A percentile compares a stretch with the other conserved stretches of the same genome.
phyloP scores from a whole-genome alignment of 2,888 invertebrate genomes.

The Ypsolopha sequella region DNA sequence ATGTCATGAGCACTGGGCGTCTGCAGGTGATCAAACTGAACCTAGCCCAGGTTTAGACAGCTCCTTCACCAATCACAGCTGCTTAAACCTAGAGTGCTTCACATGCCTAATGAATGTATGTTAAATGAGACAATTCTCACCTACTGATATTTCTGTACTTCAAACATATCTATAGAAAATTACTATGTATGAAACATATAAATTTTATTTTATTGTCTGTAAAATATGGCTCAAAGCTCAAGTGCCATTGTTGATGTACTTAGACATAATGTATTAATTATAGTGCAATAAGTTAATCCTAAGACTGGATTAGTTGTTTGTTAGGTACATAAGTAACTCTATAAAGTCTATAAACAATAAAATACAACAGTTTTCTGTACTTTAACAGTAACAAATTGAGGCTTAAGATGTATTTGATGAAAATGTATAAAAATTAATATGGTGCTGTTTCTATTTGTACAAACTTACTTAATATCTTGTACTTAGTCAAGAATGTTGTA shows the following conservation, averaged over 20 bases:
- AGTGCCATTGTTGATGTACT: slow-evolving; percentile 6
- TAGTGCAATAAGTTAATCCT: not conserved
- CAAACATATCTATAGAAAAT: too few species aligned
- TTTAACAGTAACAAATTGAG: not conserved
- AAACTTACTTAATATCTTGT: not conserved
- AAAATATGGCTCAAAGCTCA: slow-evolving; percentile 4
- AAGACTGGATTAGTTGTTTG: not conserved
- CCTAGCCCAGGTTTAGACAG: too few species aligned
- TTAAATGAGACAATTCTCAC: too few species aligned
- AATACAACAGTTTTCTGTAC: not conserved
- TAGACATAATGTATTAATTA: not conserved
- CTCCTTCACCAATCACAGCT: too few species aligned
- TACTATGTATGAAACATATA: too few species aligned
- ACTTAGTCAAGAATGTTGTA: not conserved
- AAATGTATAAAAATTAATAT: not conserved
- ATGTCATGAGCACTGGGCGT: too few species aligned
- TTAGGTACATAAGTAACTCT: not conserved
- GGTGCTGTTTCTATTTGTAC: not conserved
- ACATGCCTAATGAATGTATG: too few species aligned
- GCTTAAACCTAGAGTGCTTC: too few species aligned
- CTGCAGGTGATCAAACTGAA: too few species aligned
- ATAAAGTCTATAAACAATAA: not conserved
- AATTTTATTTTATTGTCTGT: not conserved
- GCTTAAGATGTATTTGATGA: not conserved
- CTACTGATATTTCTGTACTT: too few species aligned